Percentiles rank a stretch among this genome's conserved stretches.
These are phyloP conservation scores for Huso huso DNA, from an alignment of 2,797 vertebrate species.

Conservation along the genomic window DNA sequence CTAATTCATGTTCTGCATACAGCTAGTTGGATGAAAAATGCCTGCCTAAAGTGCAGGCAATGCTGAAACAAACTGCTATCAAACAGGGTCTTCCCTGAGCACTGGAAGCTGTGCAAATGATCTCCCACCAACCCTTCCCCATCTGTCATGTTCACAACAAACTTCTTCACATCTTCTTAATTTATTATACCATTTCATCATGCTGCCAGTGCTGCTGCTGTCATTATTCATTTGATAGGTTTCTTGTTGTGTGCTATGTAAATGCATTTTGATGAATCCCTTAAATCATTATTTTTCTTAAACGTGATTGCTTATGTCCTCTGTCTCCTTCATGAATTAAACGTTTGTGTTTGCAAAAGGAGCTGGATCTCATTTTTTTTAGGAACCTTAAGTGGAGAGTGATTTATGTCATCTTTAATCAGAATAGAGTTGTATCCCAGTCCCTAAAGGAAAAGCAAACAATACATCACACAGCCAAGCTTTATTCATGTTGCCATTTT, in stretches of 20 bases:
- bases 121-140: conserved; percentile 9
- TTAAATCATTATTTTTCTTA: not conserved
- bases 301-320: not conserved
- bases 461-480: not conserved
- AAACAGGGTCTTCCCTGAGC: conserved; percentile 35
- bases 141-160: conserved; percentile 8
- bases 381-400: not conserved
- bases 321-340: not conserved
- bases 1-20: conserved; percentile 42
- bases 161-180: conserved; percentile 3
- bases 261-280: not conserved
- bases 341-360: not conserved
- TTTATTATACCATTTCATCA: conserved; percentile 4
- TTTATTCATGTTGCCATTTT: too few relatives aligned
- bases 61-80: conserved; percentile 26
- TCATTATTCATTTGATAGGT: not conserved
- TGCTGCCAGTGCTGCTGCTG: not conserved
- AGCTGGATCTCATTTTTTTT: not conserved
- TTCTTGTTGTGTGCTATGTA: not conserved
- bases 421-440: not conserved
- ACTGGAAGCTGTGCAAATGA: conserved; percentile 12
- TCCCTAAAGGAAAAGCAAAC: not conserved
- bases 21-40: conserved; percentile 54
- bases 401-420: not conserved
- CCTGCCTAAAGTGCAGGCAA: conserved; percentile 33